Percentiles rank a stretch among this genome's conserved stretches.
Evolutionary conservation across 2,888 invertebrate species (phyloP).

Genomic region (Poecilus cupreus): DNA sequence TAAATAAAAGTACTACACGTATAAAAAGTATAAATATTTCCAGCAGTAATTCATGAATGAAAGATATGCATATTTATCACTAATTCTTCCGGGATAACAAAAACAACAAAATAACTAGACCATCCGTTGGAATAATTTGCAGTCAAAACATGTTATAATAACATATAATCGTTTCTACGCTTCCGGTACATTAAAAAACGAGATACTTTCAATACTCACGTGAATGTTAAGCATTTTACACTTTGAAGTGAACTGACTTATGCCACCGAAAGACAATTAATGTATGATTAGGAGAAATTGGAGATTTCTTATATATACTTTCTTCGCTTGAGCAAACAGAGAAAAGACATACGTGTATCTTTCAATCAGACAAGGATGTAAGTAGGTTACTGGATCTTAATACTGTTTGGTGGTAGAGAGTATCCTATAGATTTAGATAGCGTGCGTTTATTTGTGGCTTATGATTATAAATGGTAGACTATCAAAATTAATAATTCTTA

Average conservation of each 20-base stretch:
- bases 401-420: constrained; percentile 49
- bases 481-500: no score
- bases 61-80: no score
- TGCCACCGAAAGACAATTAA: constrained; percentile 41
- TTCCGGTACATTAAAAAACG: no score
- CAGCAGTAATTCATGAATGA: not conserved
- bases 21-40: not conserved
- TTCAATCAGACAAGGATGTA: constrained; percentile 66
- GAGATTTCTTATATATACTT: constrained; percentile 69
- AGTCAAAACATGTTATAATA: no score
- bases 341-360: constrained; percentile 63
- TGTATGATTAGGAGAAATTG: constrained; percentile 67
- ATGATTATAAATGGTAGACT: no score
- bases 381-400: constrained; percentile 66
- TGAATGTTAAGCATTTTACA: not conserved
- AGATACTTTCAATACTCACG: not conserved
- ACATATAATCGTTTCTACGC: no score
- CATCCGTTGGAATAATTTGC: not conserved
- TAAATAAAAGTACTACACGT: no score
- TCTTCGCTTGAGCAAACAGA: constrained; percentile 65
- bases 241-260: not conserved
- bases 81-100: no score
- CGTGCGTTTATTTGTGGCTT: no score
- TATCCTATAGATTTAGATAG: not conserved
- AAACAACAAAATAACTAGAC: not conserved